Evolutionary conservation across 2,888 invertebrate genomes (phyloP).

Genomic region (Sycophila texana): DNA sequence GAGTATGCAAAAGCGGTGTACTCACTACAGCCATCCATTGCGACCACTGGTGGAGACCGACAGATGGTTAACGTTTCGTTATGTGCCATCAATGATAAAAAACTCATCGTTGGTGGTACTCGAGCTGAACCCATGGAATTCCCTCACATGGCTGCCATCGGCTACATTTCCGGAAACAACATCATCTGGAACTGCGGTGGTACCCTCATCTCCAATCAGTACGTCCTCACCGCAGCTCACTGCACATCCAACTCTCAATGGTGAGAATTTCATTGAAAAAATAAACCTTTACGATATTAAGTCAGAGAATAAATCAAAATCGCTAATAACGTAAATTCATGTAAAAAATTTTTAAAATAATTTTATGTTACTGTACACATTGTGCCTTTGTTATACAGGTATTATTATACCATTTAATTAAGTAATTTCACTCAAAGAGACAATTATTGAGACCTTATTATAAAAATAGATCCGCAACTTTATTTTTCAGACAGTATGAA

Average conservation of each 20-base stretch:
- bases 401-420: too few species aligned
- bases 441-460: too few species aligned
- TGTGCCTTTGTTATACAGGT: too few species aligned
- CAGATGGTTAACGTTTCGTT: slow-evolving; percentile 63
- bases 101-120: slow-evolving; percentile 68
- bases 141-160: slow-evolving; percentile 71
- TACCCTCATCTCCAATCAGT: slow-evolving; percentile 80
- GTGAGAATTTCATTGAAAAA: slow-evolving; percentile 5
- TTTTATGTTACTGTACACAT: too few species aligned
- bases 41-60: slow-evolving; percentile 13
- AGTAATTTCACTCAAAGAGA: too few species aligned
- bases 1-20: slow-evolving; percentile 66
- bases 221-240: slow-evolving; percentile 72
- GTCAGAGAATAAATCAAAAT: too few species aligned
- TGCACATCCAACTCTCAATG: slow-evolving; percentile 23
- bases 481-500: too few species aligned
- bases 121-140: slow-evolving; percentile 68
- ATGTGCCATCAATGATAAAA: slow-evolving; percentile 64
- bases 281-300: too few species aligned
- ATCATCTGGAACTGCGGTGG: slow-evolving; percentile 82
- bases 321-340: too few species aligned
- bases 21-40: slow-evolving; percentile 57
- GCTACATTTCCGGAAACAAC: slow-evolving; percentile 56
- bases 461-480: too few species aligned
- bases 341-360: too few species aligned